Evolutionary conservation across 2,797 vertebrate genomes (phyloP), one percentile per base, ranked within the genome.

Genomic region (Acrossocheilus fasciatus): DNA sequence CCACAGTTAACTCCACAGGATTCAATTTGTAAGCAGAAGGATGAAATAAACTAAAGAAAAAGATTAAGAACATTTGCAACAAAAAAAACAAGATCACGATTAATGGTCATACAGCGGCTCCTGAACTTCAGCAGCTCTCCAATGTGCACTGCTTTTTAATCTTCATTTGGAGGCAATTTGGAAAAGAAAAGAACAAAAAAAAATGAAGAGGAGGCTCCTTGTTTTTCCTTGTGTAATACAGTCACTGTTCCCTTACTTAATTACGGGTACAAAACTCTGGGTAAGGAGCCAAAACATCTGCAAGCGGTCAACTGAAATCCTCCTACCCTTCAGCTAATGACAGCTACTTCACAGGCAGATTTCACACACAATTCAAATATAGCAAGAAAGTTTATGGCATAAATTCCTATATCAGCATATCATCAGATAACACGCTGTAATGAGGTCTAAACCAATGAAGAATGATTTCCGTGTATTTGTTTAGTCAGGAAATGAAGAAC

Each of bases 281-380:
- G 83, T 88, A 84, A 82, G 34, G 86, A 84, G 88, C 87, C 89
- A 79, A 84, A 68, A 90, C 94, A 93, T 94, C 92, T 95, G 94
- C 34, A 43, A 91, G 89, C 87, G 88, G 91, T 93, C 91, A 91
- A 84, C 79, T 62, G 73, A 87, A 83, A 82, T 77, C 86, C 79
- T 54, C 20, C 75, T 84, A 57, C 59, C n/a, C 74, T 34, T 81
- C 45, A 57, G 30, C 3, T 62, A 73, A 74, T 75, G 52, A 45
- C 30, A 64, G n/a, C 59, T 23, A 72, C 43, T 85, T 47, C 70
- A 72, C 66, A 30, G 36, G 45, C 50, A 81, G 68, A 73, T 81
- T 81, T 86, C 78, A 18, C 84, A 81, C 78, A 75, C 52, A 64
- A 86, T 81, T 66, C 41, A 9, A 86, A 62, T 59, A 50, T 39